Evolutionary conservation across 92 coral and sea anemone species (phyloP), one percentile per base, ranked within the genome.

Genomic region (Phymanthus crucifer): DNA sequence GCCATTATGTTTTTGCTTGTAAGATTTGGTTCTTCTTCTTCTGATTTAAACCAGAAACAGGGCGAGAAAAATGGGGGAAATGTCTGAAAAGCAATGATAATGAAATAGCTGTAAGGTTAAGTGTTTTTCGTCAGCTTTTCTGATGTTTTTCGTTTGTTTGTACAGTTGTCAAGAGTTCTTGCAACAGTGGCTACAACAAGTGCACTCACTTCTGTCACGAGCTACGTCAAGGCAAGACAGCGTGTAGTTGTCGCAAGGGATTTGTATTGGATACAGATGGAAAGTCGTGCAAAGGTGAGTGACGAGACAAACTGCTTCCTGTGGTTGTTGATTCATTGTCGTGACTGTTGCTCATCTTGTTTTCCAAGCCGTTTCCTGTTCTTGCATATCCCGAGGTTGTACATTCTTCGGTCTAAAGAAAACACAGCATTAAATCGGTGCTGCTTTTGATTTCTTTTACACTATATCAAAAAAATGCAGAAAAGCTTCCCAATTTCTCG

Each of bases 131-230:
- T 54, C 5, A 21, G 14, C 64, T 54, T 54, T 21, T 0, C 27
- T 54, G 29, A 54, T 11, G 31, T 21, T 29, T 23, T 74, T 29
- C 4, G 29, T 34, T 18, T 31, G 12, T 19, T 66, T 70, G 29
- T 82, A 5, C 85, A 96, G 99, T 89, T 54, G 96, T 93, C 18
- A 91, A 92, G 47, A 94, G 83, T 34, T 96, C 99, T 38, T 96
- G 99, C 54, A 78, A 89, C 93, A 91, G 94, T 72, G 91, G 90
- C 34, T 89, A 93, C 84, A 85, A 87, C 61, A 89, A 87, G 70
- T 96, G 99, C 66, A 90, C 79, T 11, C 99, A 96, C 69, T 83
- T 84, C 83, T 96, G 99, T 52, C 93, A 89, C 77, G 93, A 93
- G 81, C 50, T 88, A 29, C 83, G 83, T 4, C 87, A 89, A 36